Percentiles rank a stretch among this genome's conserved stretches.
Conservation (phyloP, 2,888 invertebrate genomes). For the Platycheirus albimanus region DNA sequence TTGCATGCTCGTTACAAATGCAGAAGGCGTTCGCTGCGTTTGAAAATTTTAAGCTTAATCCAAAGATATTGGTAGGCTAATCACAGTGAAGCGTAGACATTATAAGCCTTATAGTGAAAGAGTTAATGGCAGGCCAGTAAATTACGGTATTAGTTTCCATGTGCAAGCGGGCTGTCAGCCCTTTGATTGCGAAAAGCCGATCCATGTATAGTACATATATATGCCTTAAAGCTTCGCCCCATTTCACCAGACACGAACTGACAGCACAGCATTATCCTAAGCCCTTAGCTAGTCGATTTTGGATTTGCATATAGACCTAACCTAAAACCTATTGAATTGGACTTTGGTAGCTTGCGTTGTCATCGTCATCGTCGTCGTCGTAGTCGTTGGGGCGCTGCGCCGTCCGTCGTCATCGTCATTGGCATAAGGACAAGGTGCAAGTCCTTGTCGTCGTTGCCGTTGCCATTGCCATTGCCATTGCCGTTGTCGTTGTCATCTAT, state of each 20-base stretch:
- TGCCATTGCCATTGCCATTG: neutral
- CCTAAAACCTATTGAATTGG: slow-evolving; percentile 44
- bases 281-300: slow-evolving; percentile 60
- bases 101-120: slow-evolving; percentile 60
- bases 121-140: slow-evolving; percentile 60
- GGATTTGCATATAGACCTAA: slow-evolving; percentile 58
- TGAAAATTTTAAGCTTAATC: slow-evolving; percentile 61
- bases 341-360: too few relatives aligned
- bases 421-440: slow-evolving; percentile 45
- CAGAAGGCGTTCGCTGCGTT: slow-evolving; percentile 56
- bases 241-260: slow-evolving; percentile 47
- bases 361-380: too few relatives aligned
- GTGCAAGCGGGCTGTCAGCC: slow-evolving; percentile 27
- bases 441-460: slow-evolving; percentile 19
- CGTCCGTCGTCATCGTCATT: neutral
- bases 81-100: slow-evolving; percentile 38
- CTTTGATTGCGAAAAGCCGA: slow-evolving; percentile 55
- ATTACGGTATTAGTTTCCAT: slow-evolving; percentile 47
- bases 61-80: slow-evolving; percentile 49
- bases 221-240: slow-evolving; percentile 21
- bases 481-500: slow-evolving; percentile 31
- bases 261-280: slow-evolving; percentile 59
- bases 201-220: too few relatives aligned
- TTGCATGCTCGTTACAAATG: slow-evolving; percentile 46
- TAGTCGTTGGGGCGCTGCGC: too few relatives aligned